Conservation (phyloP, 2,113 vertebrate genomes). For the Myanophis thanlyinensis region DNA sequence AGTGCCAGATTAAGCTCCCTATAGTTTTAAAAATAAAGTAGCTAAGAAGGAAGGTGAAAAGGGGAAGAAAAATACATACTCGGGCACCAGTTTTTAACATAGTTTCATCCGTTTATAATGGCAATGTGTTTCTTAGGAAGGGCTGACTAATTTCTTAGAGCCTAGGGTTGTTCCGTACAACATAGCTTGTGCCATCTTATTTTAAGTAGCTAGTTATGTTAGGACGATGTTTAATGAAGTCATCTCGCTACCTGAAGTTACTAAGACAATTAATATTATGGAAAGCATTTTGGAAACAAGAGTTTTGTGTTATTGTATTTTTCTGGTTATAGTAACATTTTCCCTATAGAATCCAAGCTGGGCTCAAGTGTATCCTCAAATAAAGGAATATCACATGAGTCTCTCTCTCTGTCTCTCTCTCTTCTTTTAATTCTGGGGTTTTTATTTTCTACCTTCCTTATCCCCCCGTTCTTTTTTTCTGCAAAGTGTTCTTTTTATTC, state of each 20-base stretch:
- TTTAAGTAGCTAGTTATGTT: background rate
- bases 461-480: background rate
- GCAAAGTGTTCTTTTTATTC: background rate
- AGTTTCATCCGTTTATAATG: background rate
- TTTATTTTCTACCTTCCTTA: background rate
- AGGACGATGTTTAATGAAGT: background rate
- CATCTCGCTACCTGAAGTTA: background rate
- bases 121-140: background rate
- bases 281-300: background rate
- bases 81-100: background rate
- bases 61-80: background rate
- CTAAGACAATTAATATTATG: background rate
- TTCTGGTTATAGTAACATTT: background rate
- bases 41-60: background rate
- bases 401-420: background rate
- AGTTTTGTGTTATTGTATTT: background rate
- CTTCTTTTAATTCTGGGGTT: too few species aligned
- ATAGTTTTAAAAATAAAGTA: background rate
- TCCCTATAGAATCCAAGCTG: background rate
- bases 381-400: background rate
- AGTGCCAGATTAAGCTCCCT: background rate
- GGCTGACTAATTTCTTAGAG: background rate
- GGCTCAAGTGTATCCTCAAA: background rate
- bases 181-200: background rate
- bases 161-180: background rate